phyloP scores from a whole-genome alignment of 2,113 vertebrate species.

The Eptesicus fuscus region DNA sequence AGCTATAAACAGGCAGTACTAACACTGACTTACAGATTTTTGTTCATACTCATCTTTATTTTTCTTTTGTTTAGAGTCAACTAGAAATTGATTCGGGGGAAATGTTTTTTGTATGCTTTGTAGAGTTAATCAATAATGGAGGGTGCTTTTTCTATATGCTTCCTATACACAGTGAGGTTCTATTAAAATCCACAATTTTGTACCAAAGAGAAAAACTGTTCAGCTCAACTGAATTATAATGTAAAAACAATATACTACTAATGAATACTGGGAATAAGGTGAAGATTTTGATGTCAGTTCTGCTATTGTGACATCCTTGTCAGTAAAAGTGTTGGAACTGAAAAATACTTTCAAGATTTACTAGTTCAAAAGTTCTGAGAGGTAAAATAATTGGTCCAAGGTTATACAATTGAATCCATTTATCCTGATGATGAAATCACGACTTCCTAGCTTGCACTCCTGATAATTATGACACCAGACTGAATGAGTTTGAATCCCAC shows the following conservation, averaged over 20 bases:
- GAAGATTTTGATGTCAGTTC: not conserved
- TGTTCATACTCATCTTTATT: constrained; percentile 54
- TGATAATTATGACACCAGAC: not conserved
- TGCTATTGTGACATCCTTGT: not conserved
- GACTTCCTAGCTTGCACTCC: too few relatives aligned
- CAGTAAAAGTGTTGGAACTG: not conserved
- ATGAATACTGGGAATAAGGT: not conserved
- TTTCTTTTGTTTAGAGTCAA: constrained; percentile 66
- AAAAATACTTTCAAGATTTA: not conserved
- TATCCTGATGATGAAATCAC: not conserved
- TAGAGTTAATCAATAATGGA: constrained; percentile 61
- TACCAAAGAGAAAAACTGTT: not conserved
- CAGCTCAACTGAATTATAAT: not conserved
- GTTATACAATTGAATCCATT: not conserved
- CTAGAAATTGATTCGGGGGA: constrained; percentile 65
- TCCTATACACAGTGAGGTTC: constrained; percentile 2
- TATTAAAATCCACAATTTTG: constrained; percentile 38
- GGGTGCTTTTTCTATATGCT: not conserved
- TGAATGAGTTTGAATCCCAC: not conserved
- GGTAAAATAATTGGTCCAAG: not conserved
- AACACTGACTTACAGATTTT: constrained; percentile 50
- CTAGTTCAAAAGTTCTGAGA: not conserved
- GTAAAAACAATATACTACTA: not conserved
- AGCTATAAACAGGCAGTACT: constrained; percentile 58
- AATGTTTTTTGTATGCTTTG: constrained; percentile 53